These are phyloP conservation scores for Chrysoperla carnea DNA, from an alignment of 1,140 invertebrate genomes.

Conservation along the genomic window DNA sequence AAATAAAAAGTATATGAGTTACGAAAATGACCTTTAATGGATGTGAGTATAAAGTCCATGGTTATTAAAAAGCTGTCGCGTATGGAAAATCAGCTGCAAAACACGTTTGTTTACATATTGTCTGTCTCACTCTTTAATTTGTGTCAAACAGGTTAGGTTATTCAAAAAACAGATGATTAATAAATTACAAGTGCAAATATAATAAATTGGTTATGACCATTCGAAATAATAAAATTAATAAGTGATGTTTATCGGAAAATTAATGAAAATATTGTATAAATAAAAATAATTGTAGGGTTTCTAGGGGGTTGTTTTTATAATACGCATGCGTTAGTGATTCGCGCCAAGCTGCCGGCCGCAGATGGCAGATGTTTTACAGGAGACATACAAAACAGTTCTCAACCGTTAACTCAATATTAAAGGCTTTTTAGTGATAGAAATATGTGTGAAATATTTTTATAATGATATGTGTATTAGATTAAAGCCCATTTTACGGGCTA, in stretches of 20 bases:
- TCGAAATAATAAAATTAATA: too few species aligned
- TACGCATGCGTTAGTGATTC: slow-evolving; percentile 18
- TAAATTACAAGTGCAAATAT: too few species aligned
- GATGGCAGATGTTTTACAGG: slow-evolving; percentile 23
- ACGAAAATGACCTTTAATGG: too few species aligned
- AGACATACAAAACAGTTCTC: background rate
- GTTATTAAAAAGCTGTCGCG: too few species aligned
- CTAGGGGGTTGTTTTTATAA: slow-evolving; percentile 4
- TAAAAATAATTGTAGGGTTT: background rate
- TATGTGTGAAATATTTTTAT: too few species aligned
- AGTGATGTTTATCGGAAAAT: too few species aligned
- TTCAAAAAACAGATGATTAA: background rate
- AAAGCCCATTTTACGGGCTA: background rate
- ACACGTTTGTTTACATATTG: background rate
- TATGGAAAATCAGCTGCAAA: background rate
- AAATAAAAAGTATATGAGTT: too few species aligned
- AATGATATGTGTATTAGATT: background rate
- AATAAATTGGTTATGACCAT: too few species aligned
- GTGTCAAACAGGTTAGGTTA: background rate
- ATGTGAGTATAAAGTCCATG: too few species aligned
- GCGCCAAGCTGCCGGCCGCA: slow-evolving; percentile 22
- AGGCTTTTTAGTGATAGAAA: background rate
- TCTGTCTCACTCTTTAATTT: background rate
- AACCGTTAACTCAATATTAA: background rate
- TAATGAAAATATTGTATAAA: background rate